Evolutionary conservation across 2,113 vertebrate species (phyloP).

Genomic region (Crotalus helleri): DNA sequence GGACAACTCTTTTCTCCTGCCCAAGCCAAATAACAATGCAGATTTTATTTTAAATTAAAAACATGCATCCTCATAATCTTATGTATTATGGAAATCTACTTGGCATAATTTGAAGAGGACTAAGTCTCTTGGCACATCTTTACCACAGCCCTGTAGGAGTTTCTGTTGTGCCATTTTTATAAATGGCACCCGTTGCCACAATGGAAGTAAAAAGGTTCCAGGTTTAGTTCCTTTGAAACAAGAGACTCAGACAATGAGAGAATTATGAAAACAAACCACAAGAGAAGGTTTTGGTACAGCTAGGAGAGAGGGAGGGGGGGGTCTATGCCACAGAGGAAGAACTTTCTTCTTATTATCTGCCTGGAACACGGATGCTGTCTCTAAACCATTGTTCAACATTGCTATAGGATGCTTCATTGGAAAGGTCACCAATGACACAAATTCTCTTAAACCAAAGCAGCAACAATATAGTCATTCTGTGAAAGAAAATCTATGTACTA

Average conservation of each 20-base stretch:
- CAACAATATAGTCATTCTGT: background rate
- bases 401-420: no score
- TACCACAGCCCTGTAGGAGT: background rate
- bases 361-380: background rate
- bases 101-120: background rate
- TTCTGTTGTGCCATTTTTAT: background rate
- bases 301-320: background rate
- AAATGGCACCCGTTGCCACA: background rate
- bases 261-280: background rate
- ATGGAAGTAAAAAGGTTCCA: background rate
- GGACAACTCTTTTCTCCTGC: background rate
- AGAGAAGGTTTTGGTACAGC: background rate
- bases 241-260: background rate
- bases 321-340: background rate
- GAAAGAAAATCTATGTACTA: background rate
- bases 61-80: background rate
- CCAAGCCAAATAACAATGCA: background rate
- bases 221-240: background rate
- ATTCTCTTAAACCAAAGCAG: background rate
- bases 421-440: background rate
- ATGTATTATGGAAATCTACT: background rate
- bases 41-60: background rate
- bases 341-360: background rate
- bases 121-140: background rate
- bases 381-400: background rate